Conservation (phyloP, 2,797 vertebrate genomes). For the Scomberomorus guttatus region DNA sequence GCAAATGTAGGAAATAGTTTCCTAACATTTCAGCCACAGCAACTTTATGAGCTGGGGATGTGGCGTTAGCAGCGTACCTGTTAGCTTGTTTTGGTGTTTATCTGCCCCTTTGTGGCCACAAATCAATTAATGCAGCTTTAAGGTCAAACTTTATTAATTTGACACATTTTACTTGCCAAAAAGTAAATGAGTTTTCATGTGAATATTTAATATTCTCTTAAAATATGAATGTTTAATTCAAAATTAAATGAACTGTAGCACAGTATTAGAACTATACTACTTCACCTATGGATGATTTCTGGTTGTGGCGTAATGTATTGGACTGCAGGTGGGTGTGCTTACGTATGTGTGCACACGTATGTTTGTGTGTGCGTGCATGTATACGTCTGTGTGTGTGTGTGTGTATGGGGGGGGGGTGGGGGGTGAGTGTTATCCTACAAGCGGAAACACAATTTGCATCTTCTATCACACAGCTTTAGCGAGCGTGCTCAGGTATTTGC, state of each 20-base stretch:
- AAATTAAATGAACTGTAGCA: background rate
- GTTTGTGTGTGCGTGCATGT: constrained; percentile 18
- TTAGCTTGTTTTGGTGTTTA: background rate
- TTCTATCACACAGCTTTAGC: constrained; percentile 55
- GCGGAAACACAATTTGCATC: constrained; percentile 77
- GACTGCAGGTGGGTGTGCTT: constrained; percentile 44
- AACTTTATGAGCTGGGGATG: background rate
- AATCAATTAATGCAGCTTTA: background rate
- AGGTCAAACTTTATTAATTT: background rate
- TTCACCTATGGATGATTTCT: background rate
- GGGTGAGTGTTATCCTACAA: constrained; percentile 57
- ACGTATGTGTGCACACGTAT: constrained; percentile 16
- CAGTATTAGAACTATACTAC: background rate
- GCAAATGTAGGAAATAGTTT: background rate
- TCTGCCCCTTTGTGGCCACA: background rate
- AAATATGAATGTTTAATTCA: background rate
- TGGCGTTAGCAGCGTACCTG: background rate
- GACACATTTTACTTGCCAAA: background rate
- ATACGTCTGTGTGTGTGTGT: constrained; percentile 39
- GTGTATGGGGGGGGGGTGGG: constrained; percentile 24
- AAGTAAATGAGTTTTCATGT: background rate
- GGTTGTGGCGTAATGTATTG: background rate
- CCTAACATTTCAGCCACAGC: background rate
- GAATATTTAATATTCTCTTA: background rate
- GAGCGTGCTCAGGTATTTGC: constrained; percentile 79